Base-by-base conservation (phyloP, 2,797 vertebrate species). In the Coreius guichenoti region DNA sequence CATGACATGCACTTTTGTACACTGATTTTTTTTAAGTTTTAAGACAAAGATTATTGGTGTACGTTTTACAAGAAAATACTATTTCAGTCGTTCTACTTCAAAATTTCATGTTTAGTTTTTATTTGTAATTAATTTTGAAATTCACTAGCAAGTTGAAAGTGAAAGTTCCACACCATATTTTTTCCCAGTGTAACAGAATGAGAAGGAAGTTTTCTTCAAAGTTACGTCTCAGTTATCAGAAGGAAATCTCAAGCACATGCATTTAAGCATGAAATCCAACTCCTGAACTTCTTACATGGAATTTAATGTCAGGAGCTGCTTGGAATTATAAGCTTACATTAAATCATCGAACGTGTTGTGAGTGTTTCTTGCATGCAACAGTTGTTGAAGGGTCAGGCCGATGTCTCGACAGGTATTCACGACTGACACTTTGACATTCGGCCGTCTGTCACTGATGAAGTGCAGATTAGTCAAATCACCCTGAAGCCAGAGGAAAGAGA, bases 361-460 rank as follows among this genome's bases (percentile, higher is more conserved):
- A 70, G 16, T 13, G 19, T 81, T 54, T 56, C 80, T 26, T 36
- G 65, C 29, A 13, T 81, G 45, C 49, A 39, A n/a, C 8, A 47
- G 49, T 51, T 8, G 23, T 8, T 54, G 3, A 58, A 21, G 36
- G 16, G 39, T 79, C 49, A 56, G 7, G 36, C 29, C 14, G 31
- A 39, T 58, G 80, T 72, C 17, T 31, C 9, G 11, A 19, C 51
- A 61, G 69, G 51, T 82, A 0, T 56, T 56, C 56, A n/a, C 49
- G 16, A 29, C 4, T 68, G 29, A 80, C 45, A 5, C 78, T 72
- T 43, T 69, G 65, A 78, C 36, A 61, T 26, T 29, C n/a, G 8
- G 26, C 56, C 9, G 51, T 36, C 49, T 81, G 67, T 82, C 80
- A 80, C 5, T 58, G 80, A 82, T 61, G 31, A 61, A 72, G 69